These are phyloP conservation scores for Cichladusa arquata DNA, from an alignment of 2,113 vertebrate genomes.

Conservation along the genomic window DNA sequence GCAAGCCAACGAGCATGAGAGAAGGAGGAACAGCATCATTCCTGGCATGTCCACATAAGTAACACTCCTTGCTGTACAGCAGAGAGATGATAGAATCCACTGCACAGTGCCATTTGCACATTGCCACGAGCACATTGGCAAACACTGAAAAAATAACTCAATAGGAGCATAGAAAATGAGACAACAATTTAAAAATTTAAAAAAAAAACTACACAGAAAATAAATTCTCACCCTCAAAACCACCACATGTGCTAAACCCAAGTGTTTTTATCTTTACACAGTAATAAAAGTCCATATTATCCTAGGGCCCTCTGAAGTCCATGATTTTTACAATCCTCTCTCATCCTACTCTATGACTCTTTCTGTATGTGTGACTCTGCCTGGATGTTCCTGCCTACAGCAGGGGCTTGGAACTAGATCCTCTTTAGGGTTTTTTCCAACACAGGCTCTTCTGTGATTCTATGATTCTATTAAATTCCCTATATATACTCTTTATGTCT, in stretches of 20 bases:
- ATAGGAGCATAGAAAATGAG: background rate
- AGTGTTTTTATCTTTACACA: background rate
- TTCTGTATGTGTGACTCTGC: background rate
- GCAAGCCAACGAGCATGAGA: background rate
- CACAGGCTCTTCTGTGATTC: background rate
- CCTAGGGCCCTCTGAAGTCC: background rate
- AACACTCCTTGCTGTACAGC: background rate
- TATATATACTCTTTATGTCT: accelerated
- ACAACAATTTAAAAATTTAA: background rate
- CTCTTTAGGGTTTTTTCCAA: background rate
- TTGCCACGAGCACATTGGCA: background rate
- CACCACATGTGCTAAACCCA: background rate
- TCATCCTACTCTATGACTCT: background rate
- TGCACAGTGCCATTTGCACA: background rate
- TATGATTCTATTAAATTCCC: background rate
- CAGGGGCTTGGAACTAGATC: background rate
- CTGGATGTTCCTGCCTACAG: background rate
- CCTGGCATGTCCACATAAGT: background rate
- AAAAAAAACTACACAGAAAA: background rate
- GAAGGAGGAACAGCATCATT: background rate
- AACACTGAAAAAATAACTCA: background rate
- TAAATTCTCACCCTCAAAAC: background rate
- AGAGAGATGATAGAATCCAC: accelerated
- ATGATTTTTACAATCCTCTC: background rate
- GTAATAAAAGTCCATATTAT: background rate